These are phyloP conservation scores for Tetraneura akinire DNA, from an alignment of 1,140 invertebrate species.

Conservation along the genomic window DNA sequence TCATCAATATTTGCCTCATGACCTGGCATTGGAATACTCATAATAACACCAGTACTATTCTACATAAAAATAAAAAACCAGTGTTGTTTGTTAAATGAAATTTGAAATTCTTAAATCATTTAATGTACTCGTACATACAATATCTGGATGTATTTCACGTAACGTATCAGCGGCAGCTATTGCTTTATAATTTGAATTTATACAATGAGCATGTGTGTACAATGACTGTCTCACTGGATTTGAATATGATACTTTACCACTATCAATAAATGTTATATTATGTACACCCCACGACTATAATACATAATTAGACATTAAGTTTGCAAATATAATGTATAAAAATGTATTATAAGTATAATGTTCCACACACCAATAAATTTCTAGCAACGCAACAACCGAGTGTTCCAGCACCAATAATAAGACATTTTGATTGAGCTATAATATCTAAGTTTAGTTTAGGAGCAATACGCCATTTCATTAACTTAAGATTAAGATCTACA, in stretches of 20 bases:
- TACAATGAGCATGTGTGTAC: constrained; percentile 85
- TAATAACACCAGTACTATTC: constrained; percentile 64
- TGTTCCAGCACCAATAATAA: constrained; percentile 95
- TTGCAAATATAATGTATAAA: too few relatives aligned
- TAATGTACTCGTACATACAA: too few relatives aligned
- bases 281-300: constrained; percentile 90
- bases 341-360: constrained; percentile 19
- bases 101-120: too few relatives aligned
- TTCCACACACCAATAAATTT: constrained; percentile 71
- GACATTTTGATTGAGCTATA: constrained; percentile 77
- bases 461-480: constrained; percentile 96
- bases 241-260: constrained; percentile 87
- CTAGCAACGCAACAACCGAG: constrained; percentile 95
- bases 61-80: not conserved
- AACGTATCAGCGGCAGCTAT: constrained; percentile 82
- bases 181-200: constrained; percentile 77
- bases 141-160: constrained; percentile 81
- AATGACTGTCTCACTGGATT: constrained; percentile 96
- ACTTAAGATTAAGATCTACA: constrained; percentile 90
- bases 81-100: not conserved
- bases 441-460: constrained; percentile 86
- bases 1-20: constrained; percentile 67
- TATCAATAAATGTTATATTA: constrained; percentile 91
- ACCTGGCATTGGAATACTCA: constrained; percentile 98
- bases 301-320: not conserved